Conservation (phyloP, 2,888 invertebrate species). For the Drosophila acutilabella region DNA sequence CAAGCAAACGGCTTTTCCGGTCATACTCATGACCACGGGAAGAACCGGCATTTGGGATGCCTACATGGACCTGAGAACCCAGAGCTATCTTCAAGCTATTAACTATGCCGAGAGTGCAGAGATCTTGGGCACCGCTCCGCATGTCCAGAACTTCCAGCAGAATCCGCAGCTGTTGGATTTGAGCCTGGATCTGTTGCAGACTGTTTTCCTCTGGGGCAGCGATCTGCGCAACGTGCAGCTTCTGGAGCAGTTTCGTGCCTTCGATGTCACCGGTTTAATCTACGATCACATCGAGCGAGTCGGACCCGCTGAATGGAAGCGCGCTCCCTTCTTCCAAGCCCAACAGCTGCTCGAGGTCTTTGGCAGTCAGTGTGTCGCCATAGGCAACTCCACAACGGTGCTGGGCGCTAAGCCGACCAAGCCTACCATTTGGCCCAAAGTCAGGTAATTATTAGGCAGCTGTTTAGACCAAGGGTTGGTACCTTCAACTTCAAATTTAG, state of each 20-base stretch:
- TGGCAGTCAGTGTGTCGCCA: constrained; percentile 70
- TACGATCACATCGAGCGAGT: constrained; percentile 93
- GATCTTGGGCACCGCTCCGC: constrained; percentile 94
- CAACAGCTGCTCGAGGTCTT: constrained; percentile 71
- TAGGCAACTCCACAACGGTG: constrained; percentile 66
- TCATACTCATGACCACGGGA: constrained; percentile 90
- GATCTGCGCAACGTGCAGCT: constrained; percentile 93
- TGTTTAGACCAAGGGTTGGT: too few species aligned
- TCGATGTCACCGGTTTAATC: constrained; percentile 96
- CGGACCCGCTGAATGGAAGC: constrained; percentile 71
- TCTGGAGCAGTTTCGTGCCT: constrained; percentile 92
- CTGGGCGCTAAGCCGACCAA: constrained; percentile 72
- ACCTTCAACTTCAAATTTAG: too few species aligned
- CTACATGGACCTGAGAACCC: constrained; percentile 93
- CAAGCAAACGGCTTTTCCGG: constrained; percentile 98
- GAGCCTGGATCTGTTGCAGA: constrained; percentile 91
- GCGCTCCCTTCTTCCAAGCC: constrained; percentile 71
- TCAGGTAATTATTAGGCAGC: constrained; percentile 31
- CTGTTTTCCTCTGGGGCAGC: constrained; percentile 98
- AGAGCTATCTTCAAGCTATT: constrained; percentile 91
- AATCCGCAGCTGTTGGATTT: constrained; percentile 88
- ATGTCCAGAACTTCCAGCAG: constrained; percentile 93
- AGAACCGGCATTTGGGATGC: constrained; percentile 85
- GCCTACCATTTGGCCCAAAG: constrained; percentile 76
- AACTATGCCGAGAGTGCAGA: constrained; percentile 92